A percentile compares a stretch with the other conserved stretches of the same genome.
phyloP scores from a whole-genome alignment of 2,113 vertebrate genomes.

The Nibea coibor region DNA sequence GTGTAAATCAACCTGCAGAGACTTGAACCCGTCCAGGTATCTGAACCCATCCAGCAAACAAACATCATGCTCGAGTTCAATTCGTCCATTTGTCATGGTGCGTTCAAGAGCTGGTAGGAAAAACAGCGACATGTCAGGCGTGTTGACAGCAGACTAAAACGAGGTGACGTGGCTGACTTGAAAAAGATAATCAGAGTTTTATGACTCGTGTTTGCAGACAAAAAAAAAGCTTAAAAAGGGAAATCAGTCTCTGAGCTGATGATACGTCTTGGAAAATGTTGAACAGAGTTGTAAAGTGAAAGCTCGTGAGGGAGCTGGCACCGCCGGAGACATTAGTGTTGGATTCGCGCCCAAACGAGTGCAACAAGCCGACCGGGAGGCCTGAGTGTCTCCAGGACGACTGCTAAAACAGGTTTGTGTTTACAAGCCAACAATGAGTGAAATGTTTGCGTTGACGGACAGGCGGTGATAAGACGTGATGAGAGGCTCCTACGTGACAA shows the following conservation, averaged over 20 bases:
- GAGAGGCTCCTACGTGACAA: conserved; percentile 14
- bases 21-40: not conserved
- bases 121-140: not conserved
- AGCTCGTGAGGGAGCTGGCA: not conserved
- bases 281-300: not conserved
- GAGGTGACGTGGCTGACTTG: too few species aligned
- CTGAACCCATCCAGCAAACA: too few species aligned
- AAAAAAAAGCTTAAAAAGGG: not conserved
- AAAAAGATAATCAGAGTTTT: too few species aligned
- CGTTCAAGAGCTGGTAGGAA: not conserved
- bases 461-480: conserved; percentile 41
- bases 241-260: not conserved
- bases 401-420: conserved; percentile 24
- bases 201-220: too few species aligned
- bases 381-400: not conserved
- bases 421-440: not conserved
- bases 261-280: not conserved
- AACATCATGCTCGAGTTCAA: too few species aligned
- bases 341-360: not conserved
- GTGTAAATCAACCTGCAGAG: not conserved
- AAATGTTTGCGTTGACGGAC: conserved; percentile 1
- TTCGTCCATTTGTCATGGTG: too few species aligned
- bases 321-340: not conserved
- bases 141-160: too few species aligned
- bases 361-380: not conserved